Base-by-base conservation (phyloP, 2,797 vertebrate genomes). In the Hipposideros larvatus region DNA sequence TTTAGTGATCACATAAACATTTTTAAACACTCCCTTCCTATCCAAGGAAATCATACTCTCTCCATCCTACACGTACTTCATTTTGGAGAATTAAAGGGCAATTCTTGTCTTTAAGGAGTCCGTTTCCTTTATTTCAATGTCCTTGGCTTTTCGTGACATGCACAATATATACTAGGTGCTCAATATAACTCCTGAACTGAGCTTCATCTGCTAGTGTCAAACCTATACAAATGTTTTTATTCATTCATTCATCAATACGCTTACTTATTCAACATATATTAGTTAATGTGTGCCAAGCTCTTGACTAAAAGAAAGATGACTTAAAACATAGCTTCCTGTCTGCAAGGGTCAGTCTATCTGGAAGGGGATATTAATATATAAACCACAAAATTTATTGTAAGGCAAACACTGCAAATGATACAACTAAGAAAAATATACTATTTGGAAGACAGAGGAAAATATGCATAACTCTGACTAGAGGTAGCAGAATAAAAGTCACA, bases 281-380 rank as follows among this genome's bases (percentile, higher is more conserved):
- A 66, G 1, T 55, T 84, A 53, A 41, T 68, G 21, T 84, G 31
- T 84, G 41, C 19, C 5, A 95, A 41, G 87, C 4, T 61, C 28
- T 85, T 87, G 57, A 7, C 9, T 18, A 77, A 85, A 68, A 95
- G 55, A 92, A 96, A 84, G 16, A 80, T 80, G 41, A 80, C 4
- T 48, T 87, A 79, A 74, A 93, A 83, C 21, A 79, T 15, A 26
- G 13, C 34, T 94, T 86, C 11, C 7, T 70, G 4, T 16, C 34
- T 83, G 37, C 19, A 88, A 80, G 6, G 70, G 6, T 91, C 71
- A 34, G 14, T 43, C 19, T 74, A 13, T 70, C 3, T 14, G 41
- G 61, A 73, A 85, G 3, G 7, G 7, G 1, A 66, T 77, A 82
- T 37, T 71, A 41, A 53, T 31, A 70, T 37, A 79, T 66, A 89